Percentiles rank a stretch among this genome's conserved stretches.
These are phyloP conservation scores for Oxyruncus cristatus DNA, from an alignment of 2,113 vertebrate species.

Conservation along the genomic window DNA sequence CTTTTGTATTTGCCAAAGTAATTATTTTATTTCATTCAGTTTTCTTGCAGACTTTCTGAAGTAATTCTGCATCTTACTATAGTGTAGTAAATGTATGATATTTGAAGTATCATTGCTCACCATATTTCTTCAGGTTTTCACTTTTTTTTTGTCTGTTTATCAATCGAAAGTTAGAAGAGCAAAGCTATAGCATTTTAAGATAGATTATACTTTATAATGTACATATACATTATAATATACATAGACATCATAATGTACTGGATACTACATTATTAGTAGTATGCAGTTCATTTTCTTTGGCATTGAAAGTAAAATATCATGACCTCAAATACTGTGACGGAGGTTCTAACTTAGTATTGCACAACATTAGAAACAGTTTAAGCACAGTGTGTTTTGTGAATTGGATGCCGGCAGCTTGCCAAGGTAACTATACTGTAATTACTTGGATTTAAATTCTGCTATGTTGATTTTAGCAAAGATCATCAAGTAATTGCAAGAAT, in stretches of 20 bases:
- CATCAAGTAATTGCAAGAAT: conserved; percentile 12
- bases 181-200: neutral
- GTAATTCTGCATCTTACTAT: neutral
- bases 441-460: conserved; percentile 31
- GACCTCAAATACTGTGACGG: conserved; percentile 52
- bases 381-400: conserved; percentile 41
- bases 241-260: too few species aligned
- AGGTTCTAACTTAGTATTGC: conserved; percentile 30
- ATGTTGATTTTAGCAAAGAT: conserved; percentile 46
- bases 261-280: neutral
- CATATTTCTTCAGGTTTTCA: neutral
- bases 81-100: neutral
- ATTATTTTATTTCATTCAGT: neutral
- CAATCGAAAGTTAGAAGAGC: neutral
- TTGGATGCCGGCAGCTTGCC: conserved; percentile 41
- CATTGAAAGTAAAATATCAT: conserved; percentile 62
- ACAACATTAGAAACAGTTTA: conserved; percentile 53
- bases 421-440: conserved; percentile 33
- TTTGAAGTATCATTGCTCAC: neutral
- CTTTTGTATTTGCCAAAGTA: neutral
- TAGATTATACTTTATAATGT: too few species aligned
- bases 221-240: too few species aligned
- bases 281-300: conserved; percentile 44
- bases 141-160: neutral
- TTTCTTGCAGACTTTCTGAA: neutral